A percentile compares a stretch with the other conserved stretches of the same genome.
These are phyloP conservation scores for Alauda arvensis DNA, from an alignment of 2,797 vertebrate genomes.

Conservation along the genomic window DNA sequence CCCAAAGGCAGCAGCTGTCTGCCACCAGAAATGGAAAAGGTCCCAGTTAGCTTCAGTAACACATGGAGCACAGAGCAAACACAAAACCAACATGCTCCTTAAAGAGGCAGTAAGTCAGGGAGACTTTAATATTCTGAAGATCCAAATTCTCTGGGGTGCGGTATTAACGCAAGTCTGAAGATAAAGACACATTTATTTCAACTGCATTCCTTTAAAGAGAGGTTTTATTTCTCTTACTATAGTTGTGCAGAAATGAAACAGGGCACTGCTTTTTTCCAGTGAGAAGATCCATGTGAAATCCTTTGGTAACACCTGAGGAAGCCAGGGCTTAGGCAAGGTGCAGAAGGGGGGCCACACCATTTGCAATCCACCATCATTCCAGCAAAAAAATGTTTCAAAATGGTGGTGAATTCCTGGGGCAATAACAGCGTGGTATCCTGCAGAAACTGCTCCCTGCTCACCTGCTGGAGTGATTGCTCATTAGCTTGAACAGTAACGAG, in stretches of 20 bases:
- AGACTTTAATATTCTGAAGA: constrained; percentile 29
- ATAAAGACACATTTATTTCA: constrained; percentile 31
- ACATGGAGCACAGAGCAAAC: background rate
- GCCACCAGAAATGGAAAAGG: background rate
- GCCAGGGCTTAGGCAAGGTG: background rate
- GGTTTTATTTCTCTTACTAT: background rate
- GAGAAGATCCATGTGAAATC: background rate
- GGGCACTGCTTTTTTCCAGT: background rate
- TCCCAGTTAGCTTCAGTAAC: constrained; percentile 11
- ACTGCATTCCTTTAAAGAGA: background rate
- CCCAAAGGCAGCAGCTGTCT: constrained; percentile 32
- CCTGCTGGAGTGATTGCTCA: background rate
- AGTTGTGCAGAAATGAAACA: background rate
- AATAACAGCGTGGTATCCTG: background rate
- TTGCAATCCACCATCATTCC: background rate
- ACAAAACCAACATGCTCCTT: constrained; percentile 40
- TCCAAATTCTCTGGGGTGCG: background rate
- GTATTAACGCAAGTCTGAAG: constrained; percentile 15
- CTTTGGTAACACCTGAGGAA: background rate
- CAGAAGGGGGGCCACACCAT: background rate
- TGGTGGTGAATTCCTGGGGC: background rate
- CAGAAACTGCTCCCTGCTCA: constrained; percentile 7
- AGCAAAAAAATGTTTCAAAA: background rate
- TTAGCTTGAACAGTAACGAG: background rate
- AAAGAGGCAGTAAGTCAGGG: constrained; percentile 37